Conservation (phyloP, 2,888 invertebrate genomes). For the Tenthredo distinguenda region DNA sequence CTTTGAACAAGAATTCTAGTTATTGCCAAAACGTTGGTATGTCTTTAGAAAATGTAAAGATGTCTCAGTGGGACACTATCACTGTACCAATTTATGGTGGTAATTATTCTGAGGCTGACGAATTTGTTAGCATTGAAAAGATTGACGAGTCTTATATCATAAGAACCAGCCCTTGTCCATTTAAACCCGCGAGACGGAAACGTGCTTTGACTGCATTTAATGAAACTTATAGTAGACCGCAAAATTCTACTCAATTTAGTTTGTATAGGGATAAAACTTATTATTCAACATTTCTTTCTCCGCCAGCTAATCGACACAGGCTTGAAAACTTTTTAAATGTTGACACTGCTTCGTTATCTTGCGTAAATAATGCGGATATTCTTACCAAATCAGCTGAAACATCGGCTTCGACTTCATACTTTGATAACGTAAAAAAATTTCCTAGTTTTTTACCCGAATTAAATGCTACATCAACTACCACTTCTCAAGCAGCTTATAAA, state of each 20-base stretch:
- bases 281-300: not conserved
- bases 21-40: not conserved
- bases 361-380: not conserved
- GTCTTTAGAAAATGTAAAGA: not conserved
- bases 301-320: not conserved
- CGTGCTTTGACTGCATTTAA: not conserved
- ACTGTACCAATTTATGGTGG: constrained; percentile 5
- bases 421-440: constrained; percentile 2
- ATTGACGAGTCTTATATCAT: constrained; percentile 69
- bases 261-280: not conserved
- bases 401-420: not conserved
- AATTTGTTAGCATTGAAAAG: constrained; percentile 73
- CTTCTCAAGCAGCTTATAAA: constrained; percentile 62
- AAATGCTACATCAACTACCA: not conserved
- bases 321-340: not conserved
- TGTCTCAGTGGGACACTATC: not conserved
- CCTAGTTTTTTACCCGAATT: not conserved
- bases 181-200: constrained; percentile 66
- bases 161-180: constrained; percentile 72
- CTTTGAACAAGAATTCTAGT: not conserved
- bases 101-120: constrained; percentile 66
- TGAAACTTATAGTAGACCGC: not conserved
- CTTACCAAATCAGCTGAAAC: not conserved
- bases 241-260: not conserved
- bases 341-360: not conserved